These are phyloP conservation scores for Cheirogaleus major DNA, from an alignment of 2,797 vertebrate species.

Conservation along the genomic window DNA sequence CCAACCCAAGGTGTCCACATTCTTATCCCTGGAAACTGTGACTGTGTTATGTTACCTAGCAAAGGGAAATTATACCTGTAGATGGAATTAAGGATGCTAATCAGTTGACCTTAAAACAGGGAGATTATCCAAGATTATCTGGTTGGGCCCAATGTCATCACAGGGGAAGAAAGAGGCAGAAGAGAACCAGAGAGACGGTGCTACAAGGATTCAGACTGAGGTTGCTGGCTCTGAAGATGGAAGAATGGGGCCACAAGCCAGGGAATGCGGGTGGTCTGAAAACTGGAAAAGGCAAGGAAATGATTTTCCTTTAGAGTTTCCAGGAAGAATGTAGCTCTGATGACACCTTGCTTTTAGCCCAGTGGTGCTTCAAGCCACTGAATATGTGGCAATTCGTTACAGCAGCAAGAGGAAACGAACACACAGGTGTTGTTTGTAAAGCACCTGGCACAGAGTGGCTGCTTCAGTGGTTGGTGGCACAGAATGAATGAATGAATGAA, in stretches of 20 bases:
- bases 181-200: background rate
- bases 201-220: background rate
- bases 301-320: background rate
- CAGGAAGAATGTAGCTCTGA: background rate
- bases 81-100: background rate
- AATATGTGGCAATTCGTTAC: background rate
- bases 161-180: background rate
- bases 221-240: background rate
- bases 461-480: background rate
- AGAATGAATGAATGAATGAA: background rate
- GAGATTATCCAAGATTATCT: background rate
- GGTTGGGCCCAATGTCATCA: background rate
- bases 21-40: background rate
- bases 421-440: background rate
- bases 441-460: background rate
- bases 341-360: background rate
- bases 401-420: background rate
- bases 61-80: background rate
- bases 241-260: background rate
- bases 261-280: background rate
- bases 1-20: background rate
- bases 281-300: background rate
- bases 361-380: background rate
- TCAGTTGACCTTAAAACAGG: background rate
- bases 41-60: background rate